Conservation (phyloP, 2,113 vertebrate genomes). For the Otocyon megalotis region DNA sequence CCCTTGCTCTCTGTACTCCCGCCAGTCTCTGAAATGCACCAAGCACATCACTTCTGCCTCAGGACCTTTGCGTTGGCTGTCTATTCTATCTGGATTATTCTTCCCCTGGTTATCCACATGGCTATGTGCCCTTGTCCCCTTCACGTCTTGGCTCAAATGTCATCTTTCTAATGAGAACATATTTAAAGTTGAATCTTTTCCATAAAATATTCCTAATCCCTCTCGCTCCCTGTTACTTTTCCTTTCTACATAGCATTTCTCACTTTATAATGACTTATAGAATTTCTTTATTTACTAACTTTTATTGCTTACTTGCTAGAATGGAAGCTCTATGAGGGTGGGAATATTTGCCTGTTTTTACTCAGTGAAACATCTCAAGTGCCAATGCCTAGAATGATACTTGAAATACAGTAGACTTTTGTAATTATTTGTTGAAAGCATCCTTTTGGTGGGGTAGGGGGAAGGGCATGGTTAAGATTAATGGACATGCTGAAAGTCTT, state of each 20-base stretch:
- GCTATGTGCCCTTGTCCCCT: neutral
- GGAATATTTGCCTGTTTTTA: neutral
- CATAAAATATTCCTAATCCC: no score
- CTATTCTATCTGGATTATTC: neutral
- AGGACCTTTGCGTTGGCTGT: neutral
- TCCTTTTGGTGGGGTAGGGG: neutral
- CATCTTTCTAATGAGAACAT: neutral
- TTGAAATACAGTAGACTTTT: neutral
- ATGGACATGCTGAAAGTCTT: neutral
- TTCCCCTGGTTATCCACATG: fast-evolving
- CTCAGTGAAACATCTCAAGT: neutral
- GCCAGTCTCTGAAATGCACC: neutral
- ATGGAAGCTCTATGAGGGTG: neutral
- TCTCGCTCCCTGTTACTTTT: neutral
- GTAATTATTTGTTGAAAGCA: neutral
- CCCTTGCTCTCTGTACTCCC: neutral
- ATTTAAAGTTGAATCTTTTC: neutral
- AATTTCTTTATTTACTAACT: neutral
- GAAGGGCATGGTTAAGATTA: neutral
- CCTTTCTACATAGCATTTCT: neutral
- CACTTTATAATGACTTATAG: neutral
- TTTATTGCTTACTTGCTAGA: neutral
- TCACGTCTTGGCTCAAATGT: neutral
- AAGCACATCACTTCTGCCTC: neutral
- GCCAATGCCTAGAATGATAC: neutral